Evolutionary conservation across 2,113 vertebrate genomes (phyloP).

Genomic region (Cardinalis cardinalis): DNA sequence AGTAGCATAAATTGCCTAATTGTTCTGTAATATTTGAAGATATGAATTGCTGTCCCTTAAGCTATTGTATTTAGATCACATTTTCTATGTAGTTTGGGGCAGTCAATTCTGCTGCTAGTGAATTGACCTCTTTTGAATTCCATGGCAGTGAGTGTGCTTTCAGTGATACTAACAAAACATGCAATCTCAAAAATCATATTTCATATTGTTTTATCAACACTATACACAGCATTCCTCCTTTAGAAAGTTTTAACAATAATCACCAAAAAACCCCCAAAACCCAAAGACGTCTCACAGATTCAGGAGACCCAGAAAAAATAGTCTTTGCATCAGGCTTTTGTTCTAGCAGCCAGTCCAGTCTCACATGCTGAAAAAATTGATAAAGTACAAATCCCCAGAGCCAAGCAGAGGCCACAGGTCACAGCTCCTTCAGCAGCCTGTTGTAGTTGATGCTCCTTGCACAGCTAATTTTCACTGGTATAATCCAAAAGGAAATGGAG

Average conservation of each 20-base stretch:
- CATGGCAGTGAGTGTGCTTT: background rate
- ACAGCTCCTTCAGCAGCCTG: background rate
- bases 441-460: conserved; percentile 5
- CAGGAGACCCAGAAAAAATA: background rate
- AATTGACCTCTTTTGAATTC: background rate
- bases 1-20: background rate
- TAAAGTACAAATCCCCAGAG: background rate
- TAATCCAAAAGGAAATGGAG: conserved; percentile 21
- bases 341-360: background rate
- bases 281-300: background rate
- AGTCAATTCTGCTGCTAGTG: fast-evolving
- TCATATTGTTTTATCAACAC: background rate
- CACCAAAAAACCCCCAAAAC: background rate
- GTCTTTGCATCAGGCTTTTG: background rate
- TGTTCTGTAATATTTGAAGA: background rate
- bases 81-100: background rate
- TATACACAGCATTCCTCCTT: background rate
- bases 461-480: background rate
- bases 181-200: fast-evolving
- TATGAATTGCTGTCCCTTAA: background rate
- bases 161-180: background rate
- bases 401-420: background rate
- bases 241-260: background rate
- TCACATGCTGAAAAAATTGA: background rate
- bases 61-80: background rate